Conservation (phyloP, 2,888 invertebrate species). For the Leptinotarsa juncta region DNA sequence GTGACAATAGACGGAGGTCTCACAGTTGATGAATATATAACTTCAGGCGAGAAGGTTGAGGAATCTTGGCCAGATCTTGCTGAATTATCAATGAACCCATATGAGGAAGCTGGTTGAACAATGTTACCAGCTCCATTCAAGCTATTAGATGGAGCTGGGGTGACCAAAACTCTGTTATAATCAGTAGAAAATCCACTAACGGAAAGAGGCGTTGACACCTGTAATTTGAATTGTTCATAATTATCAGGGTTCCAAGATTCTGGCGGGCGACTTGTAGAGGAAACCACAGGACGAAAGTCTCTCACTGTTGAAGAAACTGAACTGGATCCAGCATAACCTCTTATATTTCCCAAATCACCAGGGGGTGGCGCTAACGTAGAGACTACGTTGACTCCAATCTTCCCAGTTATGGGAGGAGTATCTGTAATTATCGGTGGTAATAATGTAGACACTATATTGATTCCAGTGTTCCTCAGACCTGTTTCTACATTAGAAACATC, state of each 20-base stretch:
- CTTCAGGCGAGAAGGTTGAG: conserved; percentile 23
- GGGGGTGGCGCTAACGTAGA: conserved; percentile 19
- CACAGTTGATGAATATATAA: background rate
- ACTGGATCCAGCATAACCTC: conserved; percentile 7
- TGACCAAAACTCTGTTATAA: background rate
- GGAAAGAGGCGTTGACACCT: background rate
- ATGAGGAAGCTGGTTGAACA: conserved; percentile 35
- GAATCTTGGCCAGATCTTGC: conserved; percentile 7
- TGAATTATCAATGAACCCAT: conserved; percentile 22
- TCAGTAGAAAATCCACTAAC: background rate
- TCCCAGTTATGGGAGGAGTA: background rate
- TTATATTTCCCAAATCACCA: background rate
- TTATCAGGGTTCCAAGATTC: background rate
- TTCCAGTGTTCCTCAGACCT: background rate
- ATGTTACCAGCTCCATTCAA: conserved; percentile 24
- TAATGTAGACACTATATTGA: conserved; percentile 7
- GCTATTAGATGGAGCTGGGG: background rate
- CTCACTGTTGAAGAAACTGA: background rate
- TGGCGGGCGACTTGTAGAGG: background rate
- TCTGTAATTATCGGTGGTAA: conserved; percentile 18
- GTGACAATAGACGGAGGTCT: background rate
- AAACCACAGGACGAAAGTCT: background rate
- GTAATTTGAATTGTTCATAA: background rate
- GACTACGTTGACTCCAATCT: background rate
- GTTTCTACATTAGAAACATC: background rate